These are phyloP conservation scores for Andinoacara biseriatus DNA, from an alignment of 2,113 vertebrate species.

Conservation along the genomic window DNA sequence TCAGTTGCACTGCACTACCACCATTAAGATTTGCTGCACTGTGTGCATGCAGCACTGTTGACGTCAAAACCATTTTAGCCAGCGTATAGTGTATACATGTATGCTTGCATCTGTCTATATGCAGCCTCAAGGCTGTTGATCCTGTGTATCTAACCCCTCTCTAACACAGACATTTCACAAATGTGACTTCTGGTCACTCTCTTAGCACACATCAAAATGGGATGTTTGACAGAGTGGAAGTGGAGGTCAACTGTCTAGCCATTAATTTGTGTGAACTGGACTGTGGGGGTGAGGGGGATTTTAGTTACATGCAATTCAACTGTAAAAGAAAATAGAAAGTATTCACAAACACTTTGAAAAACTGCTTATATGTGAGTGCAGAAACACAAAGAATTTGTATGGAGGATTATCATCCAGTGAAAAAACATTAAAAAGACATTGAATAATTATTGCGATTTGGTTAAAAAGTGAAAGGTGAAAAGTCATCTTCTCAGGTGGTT, in stretches of 20 bases:
- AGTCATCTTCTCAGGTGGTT: neutral
- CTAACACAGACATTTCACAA: constrained; percentile 30
- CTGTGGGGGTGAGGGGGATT: neutral
- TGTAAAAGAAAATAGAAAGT: neutral
- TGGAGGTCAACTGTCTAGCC: constrained; percentile 7
- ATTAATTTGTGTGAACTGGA: constrained; percentile 63
- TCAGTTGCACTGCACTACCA: neutral
- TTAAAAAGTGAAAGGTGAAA: neutral
- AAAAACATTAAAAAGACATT: neutral
- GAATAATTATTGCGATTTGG: neutral
- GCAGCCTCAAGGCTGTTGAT: constrained; percentile 40
- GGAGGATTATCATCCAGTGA: neutral
- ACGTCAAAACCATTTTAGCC: neutral
- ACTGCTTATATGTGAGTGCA: too few relatives aligned
- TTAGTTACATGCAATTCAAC: neutral
- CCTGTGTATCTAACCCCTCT: constrained; percentile 4
- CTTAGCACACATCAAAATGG: constrained; percentile 55
- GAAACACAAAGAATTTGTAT: neutral
- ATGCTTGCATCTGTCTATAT: constrained; percentile 30
- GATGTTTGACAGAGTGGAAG: neutral
- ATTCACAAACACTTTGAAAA: too few relatives aligned
- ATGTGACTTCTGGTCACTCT: constrained; percentile 66
- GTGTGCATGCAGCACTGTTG: neutral
- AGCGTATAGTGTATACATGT: constrained; percentile 3
- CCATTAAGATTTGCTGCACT: neutral